Conservation (phyloP, 2,797 vertebrate species). For the Anas flavirostris region DNA sequence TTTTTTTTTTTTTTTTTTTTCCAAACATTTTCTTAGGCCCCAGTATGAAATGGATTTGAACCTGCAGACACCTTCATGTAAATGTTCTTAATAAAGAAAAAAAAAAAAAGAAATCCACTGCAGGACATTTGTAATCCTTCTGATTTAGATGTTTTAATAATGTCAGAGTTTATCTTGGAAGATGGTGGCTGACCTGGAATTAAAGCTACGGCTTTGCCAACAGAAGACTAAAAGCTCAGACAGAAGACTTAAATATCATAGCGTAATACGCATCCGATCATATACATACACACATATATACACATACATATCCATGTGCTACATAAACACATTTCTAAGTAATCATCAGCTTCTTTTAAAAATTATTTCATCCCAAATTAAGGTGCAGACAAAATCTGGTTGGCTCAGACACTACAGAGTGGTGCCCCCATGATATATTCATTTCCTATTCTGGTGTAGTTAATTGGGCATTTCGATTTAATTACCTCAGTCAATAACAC, state of each 20-base stretch:
- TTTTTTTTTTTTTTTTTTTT: too few species aligned
- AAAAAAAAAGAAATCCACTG: neutral
- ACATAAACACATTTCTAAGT: slow-evolving; percentile 35
- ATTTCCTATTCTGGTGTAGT: slow-evolving; percentile 55
- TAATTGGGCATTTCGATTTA: slow-evolving; percentile 68
- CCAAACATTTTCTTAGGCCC: slow-evolving; percentile 21
- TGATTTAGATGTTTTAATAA: slow-evolving; percentile 72
- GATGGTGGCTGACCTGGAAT: slow-evolving; percentile 53
- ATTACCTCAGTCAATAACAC: slow-evolving; percentile 66
- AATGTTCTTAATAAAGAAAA: slow-evolving; percentile 52
- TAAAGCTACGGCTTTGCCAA: slow-evolving; percentile 38
- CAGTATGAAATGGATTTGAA: slow-evolving; percentile 48
- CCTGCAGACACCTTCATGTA: slow-evolving; percentile 56
- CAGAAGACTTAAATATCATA: slow-evolving; percentile 34
- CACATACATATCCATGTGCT: neutral
- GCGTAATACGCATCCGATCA: neutral
- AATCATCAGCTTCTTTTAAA: slow-evolving; percentile 19
- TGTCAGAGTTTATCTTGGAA: slow-evolving; percentile 59
- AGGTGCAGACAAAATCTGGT: neutral
- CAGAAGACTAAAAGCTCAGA: neutral
- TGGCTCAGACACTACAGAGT: neutral
- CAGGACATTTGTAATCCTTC: slow-evolving; percentile 51
- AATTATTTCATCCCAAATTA: slow-evolving; percentile 17
- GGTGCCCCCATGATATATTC: slow-evolving; percentile 29
- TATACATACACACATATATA: neutral